Percentiles rank a stretch among this genome's conserved stretches.
phyloP scores from a whole-genome alignment of 2,113 vertebrate species.

The Meriones unguiculatus region DNA sequence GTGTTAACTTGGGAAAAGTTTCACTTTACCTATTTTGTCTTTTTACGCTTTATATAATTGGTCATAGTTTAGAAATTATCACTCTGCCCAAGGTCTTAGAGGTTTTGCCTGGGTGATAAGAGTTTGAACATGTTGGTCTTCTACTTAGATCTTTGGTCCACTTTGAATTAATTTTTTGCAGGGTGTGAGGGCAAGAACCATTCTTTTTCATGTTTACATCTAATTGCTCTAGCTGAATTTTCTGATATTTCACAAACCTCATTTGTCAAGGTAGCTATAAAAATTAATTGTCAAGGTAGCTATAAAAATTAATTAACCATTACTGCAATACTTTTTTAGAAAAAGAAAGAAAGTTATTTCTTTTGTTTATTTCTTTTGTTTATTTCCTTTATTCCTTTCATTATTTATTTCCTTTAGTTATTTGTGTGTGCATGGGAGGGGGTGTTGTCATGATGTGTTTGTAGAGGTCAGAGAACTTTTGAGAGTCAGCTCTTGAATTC shows the following conservation, averaged over 20 bases:
- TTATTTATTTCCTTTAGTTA: not conserved
- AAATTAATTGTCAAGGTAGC: not conserved
- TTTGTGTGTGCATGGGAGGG: not conserved
- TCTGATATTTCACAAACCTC: not conserved
- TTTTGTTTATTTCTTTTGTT: too few species aligned
- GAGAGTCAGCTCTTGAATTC: not conserved
- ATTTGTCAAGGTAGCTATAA: not conserved
- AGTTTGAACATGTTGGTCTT: not conserved
- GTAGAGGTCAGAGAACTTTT: not conserved
- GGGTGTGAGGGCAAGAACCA: not conserved
- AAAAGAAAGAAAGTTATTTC: not conserved
- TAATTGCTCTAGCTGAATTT: not conserved
- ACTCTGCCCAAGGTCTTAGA: not conserved
- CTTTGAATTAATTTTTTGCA: not conserved
- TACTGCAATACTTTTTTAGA: not conserved
- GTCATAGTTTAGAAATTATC: not conserved
- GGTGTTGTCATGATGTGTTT: not conserved
- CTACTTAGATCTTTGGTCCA: not conserved
- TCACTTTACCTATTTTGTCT: not conserved
- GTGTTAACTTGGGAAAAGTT: conserved; percentile 24
- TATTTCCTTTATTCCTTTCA: too few species aligned
- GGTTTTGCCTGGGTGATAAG: not conserved
- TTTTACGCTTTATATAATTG: not conserved
- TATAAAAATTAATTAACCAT: conserved; percentile 1
- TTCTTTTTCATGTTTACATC: not conserved